These are phyloP conservation scores for Macheiramphus alcinus DNA, from an alignment of 2,113 vertebrate genomes.

Conservation along the genomic window DNA sequence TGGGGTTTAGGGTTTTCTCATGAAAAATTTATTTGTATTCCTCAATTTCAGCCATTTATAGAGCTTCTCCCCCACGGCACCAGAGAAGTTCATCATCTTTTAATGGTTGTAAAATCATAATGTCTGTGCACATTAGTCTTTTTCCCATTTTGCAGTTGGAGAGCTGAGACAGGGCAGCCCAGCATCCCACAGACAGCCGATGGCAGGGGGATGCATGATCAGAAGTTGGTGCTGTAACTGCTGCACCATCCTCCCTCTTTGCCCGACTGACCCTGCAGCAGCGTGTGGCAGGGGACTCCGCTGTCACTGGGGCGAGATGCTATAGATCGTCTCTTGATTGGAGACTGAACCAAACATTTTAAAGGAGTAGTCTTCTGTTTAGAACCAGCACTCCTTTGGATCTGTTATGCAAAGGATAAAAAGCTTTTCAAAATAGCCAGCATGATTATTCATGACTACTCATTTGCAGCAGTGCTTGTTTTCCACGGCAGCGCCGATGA, in stretches of 20 bases:
- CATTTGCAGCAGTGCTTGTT: neutral
- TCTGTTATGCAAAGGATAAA: neutral
- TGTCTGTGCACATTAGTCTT: accelerated
- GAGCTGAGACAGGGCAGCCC: neutral
- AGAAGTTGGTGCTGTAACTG: neutral
- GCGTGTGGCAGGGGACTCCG: accelerated
- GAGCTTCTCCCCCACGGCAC: neutral
- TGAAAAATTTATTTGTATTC: neutral
- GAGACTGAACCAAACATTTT: neutral
- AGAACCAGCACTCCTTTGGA: neutral
- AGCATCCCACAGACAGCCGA: accelerated
- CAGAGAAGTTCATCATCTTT: neutral
- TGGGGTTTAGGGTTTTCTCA: neutral
- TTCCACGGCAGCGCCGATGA: neutral
- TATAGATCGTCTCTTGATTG: neutral
- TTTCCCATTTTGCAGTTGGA: neutral
- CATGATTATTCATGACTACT: conserved; percentile 51
- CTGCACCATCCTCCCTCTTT: neutral
- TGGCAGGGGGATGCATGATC: neutral
- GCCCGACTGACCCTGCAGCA: neutral
- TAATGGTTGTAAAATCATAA: neutral
- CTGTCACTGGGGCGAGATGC: neutral
- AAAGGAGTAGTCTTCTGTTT: neutral
- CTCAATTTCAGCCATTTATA: neutral
- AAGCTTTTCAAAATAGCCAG: conserved; percentile 49